Percentiles rank a stretch among this genome's conserved stretches.
phyloP scores from a whole-genome alignment of 2,797 vertebrate species.

The Scarus forsteni region DNA sequence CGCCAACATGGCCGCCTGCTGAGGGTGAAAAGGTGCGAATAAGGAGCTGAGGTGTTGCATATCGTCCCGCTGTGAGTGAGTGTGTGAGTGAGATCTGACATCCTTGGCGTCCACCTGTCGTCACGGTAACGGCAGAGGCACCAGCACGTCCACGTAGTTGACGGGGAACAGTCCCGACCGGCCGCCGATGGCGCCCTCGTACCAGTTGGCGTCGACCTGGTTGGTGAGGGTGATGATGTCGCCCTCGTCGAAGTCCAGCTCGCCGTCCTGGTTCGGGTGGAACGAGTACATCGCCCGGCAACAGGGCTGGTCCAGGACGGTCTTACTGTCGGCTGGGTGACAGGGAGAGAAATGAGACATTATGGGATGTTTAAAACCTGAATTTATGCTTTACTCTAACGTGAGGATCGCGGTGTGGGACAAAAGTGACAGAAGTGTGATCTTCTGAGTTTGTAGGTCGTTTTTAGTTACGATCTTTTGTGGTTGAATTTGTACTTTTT shows the following conservation, averaged over 20 bases:
- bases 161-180: neutral
- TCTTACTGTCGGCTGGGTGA: conserved; percentile 73
- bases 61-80: conserved; percentile 5
- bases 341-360: neutral
- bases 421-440: no score
- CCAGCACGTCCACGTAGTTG: conserved; percentile 60
- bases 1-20: neutral
- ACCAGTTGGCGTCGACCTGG: conserved; percentile 93
- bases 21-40: conserved; percentile 49
- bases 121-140: conserved; percentile 89
- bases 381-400: no score
- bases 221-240: conserved; percentile 91
- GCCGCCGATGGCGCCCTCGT: conserved; percentile 86
- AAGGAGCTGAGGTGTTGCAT: conserved; percentile 42
- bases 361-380: no score
- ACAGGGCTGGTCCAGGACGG: conserved; percentile 89
- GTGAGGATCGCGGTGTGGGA: no score
- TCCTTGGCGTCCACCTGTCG: neutral
- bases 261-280: conserved; percentile 87
- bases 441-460: no score
- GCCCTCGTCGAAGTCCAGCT: conserved; percentile 91
- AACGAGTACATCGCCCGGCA: conserved; percentile 92
- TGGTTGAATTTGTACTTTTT: no score
- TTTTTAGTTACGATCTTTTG: no score
- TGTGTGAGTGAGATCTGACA: neutral